These are phyloP conservation scores for Phacellophora camtschatica DNA, from an alignment of 30 jellyfish, hydroid and myxozoan genomes.

Conservation along the genomic window DNA sequence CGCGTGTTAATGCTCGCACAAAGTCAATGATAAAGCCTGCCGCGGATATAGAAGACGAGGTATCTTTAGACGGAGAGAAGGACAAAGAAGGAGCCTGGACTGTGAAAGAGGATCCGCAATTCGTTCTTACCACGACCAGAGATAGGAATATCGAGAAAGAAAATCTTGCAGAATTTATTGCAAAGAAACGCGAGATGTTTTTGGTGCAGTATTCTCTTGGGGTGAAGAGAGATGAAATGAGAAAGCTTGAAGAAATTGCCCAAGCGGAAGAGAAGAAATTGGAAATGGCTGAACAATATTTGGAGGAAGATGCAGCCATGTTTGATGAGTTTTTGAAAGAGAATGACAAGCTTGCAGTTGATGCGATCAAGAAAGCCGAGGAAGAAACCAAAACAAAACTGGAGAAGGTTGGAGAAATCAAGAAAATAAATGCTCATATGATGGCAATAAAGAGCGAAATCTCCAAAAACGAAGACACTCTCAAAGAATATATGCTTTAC, in stretches of 20 bases:
- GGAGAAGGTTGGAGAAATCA: slow-evolving; percentile 93
- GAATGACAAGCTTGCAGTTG: slow-evolving; percentile 96
- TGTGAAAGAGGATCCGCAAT: slow-evolving; percentile 91
- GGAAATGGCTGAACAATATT: slow-evolving; percentile 93
- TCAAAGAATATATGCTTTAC: slow-evolving; percentile 84
- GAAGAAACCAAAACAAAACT: slow-evolving; percentile 93
- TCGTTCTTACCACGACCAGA: slow-evolving; percentile 90
- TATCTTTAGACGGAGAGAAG: slow-evolving; percentile 54
- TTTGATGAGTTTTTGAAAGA: slow-evolving; percentile 96
- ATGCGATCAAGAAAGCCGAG: slow-evolving; percentile 96
- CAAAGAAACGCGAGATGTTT: slow-evolving; percentile 98
- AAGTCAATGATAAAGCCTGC: slow-evolving; percentile 97
- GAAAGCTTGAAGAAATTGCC: slow-evolving; percentile 96
- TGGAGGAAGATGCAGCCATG: slow-evolving; percentile 99
- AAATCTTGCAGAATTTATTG: slow-evolving; percentile 80
- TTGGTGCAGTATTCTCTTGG: slow-evolving; percentile 94
- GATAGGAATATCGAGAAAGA: slow-evolving; percentile 95
- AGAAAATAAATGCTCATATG: slow-evolving; percentile 90
- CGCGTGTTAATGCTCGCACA: slow-evolving; percentile 94
- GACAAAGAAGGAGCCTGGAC: slow-evolving; percentile 76
- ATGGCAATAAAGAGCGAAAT: slow-evolving; percentile 94
- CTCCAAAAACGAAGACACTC: slow-evolving; percentile 83
- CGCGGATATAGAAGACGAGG: slow-evolving; percentile 93
- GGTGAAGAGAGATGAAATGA: slow-evolving; percentile 96
- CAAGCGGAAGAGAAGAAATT: slow-evolving; percentile 95